Evolutionary conservation across 2,113 vertebrate species (phyloP).

Genomic region (Nibea coibor): DNA sequence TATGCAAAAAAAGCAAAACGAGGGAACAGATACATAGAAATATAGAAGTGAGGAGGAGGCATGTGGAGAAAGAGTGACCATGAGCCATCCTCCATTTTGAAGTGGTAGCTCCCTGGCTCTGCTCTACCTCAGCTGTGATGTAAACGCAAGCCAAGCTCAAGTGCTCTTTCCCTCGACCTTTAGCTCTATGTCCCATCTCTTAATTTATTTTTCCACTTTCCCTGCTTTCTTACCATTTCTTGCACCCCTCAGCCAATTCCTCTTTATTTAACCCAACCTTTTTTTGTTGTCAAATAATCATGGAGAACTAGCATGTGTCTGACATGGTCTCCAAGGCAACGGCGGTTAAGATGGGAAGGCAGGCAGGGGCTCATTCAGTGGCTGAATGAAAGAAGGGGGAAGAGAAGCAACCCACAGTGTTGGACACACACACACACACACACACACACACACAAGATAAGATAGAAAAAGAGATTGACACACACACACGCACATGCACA

Average conservation of each 20-base stretch:
- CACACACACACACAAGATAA: slow-evolving; percentile 16
- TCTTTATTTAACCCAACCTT: slow-evolving; percentile 83
- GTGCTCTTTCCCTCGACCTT: slow-evolving; percentile 62
- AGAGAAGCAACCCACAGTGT: slow-evolving; percentile 72
- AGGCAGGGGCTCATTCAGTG: slow-evolving; percentile 83
- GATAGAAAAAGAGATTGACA: background rate
- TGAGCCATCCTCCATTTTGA: slow-evolving; percentile 71
- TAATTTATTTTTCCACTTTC: slow-evolving; percentile 55
- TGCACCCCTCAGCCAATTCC: slow-evolving; percentile 45
- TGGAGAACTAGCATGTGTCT: slow-evolving; percentile 86
- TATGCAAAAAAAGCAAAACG: background rate
- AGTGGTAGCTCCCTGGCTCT: slow-evolving; percentile 50
- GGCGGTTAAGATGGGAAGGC: slow-evolving; percentile 82
- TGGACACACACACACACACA: slow-evolving; percentile 19
- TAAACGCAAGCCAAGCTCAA: slow-evolving; percentile 70
- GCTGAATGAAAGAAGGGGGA: slow-evolving; percentile 80
- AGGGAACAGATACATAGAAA: slow-evolving; percentile 11
- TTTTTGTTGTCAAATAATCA: slow-evolving; percentile 88
- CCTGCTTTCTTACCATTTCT: slow-evolving; percentile 40
- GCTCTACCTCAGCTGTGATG: slow-evolving; percentile 51
- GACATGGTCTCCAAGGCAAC: slow-evolving; percentile 87
- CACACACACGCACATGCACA: slow-evolving; percentile 34
- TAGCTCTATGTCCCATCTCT: slow-evolving; percentile 51
- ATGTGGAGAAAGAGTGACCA: slow-evolving; percentile 21
- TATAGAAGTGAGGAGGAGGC: slow-evolving; percentile 10